Evolutionary conservation across 2,113 vertebrate species (phyloP), one percentile per base, ranked within the genome.

Genomic region (Eulacestoma nigropectus): DNA sequence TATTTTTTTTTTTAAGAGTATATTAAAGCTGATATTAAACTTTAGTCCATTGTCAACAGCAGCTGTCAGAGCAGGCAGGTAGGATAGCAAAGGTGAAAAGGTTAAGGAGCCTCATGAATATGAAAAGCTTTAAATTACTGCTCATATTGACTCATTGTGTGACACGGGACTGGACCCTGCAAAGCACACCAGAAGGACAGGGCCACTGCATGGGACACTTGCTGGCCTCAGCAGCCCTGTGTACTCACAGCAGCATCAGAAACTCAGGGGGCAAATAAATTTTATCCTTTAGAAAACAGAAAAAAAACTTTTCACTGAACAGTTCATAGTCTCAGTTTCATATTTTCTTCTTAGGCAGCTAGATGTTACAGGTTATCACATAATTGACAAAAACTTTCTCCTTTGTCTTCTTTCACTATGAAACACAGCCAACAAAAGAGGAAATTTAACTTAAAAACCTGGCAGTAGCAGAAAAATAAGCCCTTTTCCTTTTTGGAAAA

Each of bases 141-240:
- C 39, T 86, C 5, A 16, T 42, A n/a, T 11, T 80, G 68, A 80
- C n/a, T 14, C 17, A 4, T 1, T 33, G 18, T 42, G 49, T 55
- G 55, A 30, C 72, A 35, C 44, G 29, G 30, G 42, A 32, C 33
- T 30, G 26, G 13, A 63, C 10, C 53, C 49, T 37, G 60, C 25
- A 47, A 44, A 41, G 33, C 46, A 67, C n/a, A 42, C 3, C 64
- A 90, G 69, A 53, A 69, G 56, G 39, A 73, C 62, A 53, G 39
- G 41, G n/a, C 1, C 30, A 68, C 49, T 14, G 72, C 0, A 0
- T 35, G 57, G 57, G n/a, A 53, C 53, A 12, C 7, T 10, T 56
- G 33, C 16, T 63, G 39, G 37, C 26, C 83, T 65, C 63, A 50
- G 49, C 4, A 13, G 26, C 27, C 21, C 50, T 32, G 12, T 6